Conservation (phyloP, 1,140 invertebrate genomes). For the Thaumatotibia leucotreta region DNA sequence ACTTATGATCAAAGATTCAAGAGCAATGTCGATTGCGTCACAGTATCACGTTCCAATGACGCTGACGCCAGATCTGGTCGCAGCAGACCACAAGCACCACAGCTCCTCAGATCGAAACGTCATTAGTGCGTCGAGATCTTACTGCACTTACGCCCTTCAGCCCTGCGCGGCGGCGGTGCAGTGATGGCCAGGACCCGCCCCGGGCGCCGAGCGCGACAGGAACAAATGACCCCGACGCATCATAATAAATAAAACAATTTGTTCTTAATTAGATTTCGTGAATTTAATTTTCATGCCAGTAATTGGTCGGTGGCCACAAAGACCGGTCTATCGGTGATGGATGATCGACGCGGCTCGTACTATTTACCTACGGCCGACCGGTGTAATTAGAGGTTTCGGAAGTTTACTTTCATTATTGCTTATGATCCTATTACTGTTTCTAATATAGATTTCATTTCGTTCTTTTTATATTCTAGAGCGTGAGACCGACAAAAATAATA, state of each 20-base stretch:
- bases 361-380: slow-evolving; percentile 63
- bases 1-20: not conserved
- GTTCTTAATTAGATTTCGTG: slow-evolving; percentile 77
- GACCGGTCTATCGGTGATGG: slow-evolving; percentile 70
- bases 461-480: slow-evolving; percentile 34
- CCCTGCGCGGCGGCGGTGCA: not conserved
- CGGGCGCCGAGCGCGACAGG: slow-evolving; percentile 56
- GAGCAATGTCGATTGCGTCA: not conserved
- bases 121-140: not conserved
- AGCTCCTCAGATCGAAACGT: not conserved
- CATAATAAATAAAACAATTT: slow-evolving; percentile 77
- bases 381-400: slow-evolving; percentile 69
- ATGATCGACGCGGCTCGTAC: slow-evolving; percentile 69
- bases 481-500: slow-evolving; percentile 22
- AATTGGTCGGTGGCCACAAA: slow-evolving; percentile 76
- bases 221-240: slow-evolving; percentile 73
- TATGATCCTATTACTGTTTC: slow-evolving; percentile 66
- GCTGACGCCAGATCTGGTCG: not conserved
- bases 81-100: not conserved
- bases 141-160: not conserved
- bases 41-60: not conserved
- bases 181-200: slow-evolving; percentile 44
- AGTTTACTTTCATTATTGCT: slow-evolving; percentile 71
- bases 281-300: slow-evolving; percentile 76
- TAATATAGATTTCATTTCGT: slow-evolving; percentile 66